These are phyloP conservation scores for Ophraella communa DNA, from an alignment of 2,888 invertebrate species.

Conservation along the genomic window DNA sequence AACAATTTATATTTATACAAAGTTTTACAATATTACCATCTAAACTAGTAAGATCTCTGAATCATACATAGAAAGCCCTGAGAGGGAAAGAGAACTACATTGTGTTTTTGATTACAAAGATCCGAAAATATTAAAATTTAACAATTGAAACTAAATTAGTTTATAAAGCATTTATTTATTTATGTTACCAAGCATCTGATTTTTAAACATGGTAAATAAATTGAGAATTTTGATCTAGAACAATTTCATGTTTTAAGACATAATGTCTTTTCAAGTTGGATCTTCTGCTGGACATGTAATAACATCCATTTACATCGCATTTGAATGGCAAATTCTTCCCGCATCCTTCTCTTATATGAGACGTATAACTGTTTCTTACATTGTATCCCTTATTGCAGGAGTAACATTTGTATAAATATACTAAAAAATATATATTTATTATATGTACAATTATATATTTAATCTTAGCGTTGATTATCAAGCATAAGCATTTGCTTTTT, in stretches of 20 bases:
- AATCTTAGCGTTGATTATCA: not conserved
- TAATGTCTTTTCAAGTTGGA: slow-evolving; percentile 25
- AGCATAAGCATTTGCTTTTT: not conserved
- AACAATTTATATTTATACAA: too few relatives aligned
- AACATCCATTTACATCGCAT: slow-evolving; percentile 25
- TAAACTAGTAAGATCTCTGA: too few relatives aligned
- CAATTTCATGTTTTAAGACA: slow-evolving; percentile 3
- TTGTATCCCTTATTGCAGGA: slow-evolving; percentile 29
- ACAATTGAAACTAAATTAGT: too few relatives aligned
- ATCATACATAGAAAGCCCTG: too few relatives aligned
- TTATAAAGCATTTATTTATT: too few relatives aligned
- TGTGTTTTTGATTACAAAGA: too few relatives aligned
- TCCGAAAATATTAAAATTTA: too few relatives aligned
- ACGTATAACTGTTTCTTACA: slow-evolving; percentile 16
- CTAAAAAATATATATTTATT: not conserved
- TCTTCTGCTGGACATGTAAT: slow-evolving; percentile 23
- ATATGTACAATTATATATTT: not conserved
- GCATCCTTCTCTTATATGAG: slow-evolving; percentile 28
- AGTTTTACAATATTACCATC: too few relatives aligned
- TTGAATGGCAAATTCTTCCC: slow-evolving; percentile 33
- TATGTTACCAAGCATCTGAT: too few relatives aligned
- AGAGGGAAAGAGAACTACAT: too few relatives aligned
- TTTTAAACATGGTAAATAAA: not conserved
- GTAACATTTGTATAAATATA: slow-evolving; percentile 8
- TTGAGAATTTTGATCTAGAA: not conserved